These are phyloP conservation scores for Colaptes auratus DNA, from an alignment of 2,113 vertebrate species.

Conservation along the genomic window DNA sequence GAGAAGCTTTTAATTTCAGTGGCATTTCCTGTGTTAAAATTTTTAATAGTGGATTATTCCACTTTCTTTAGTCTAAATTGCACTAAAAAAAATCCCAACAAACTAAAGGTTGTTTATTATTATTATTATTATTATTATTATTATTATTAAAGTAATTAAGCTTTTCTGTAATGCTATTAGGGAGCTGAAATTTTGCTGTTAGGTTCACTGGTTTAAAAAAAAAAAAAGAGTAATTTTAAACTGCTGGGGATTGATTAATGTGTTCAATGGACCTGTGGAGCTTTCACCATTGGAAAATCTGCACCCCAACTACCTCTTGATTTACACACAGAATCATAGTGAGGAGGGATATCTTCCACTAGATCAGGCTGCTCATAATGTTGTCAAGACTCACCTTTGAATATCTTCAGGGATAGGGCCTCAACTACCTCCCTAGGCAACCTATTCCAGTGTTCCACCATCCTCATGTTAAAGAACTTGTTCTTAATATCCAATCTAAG, in stretches of 20 bases:
- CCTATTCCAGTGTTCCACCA: too few relatives aligned
- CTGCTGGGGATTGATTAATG: not conserved
- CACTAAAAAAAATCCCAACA: not conserved
- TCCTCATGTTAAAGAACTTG: too few relatives aligned
- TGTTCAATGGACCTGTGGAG: not conserved
- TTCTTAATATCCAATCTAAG: too few relatives aligned
- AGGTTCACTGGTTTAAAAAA: not conserved
- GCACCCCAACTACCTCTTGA: not conserved
- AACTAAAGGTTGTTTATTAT: accelerated
- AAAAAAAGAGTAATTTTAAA: not conserved
- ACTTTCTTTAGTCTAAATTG: not conserved
- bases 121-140: not conserved
- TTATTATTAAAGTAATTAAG: not conserved
- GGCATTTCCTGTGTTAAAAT: not conserved
- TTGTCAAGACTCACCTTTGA: too few relatives aligned
- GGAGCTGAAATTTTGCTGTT: not conserved
- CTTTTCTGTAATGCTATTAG: not conserved
- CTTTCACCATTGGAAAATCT: not conserved
- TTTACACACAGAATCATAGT: not conserved
- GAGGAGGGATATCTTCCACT: too few relatives aligned
- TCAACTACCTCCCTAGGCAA: too few relatives aligned
- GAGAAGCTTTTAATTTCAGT: not conserved
- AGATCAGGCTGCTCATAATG: too few relatives aligned
- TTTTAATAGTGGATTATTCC: not conserved
- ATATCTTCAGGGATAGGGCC: too few relatives aligned